Conservation (phyloP, 1,140 invertebrate species). For the Choristoneura fumiferana region DNA sequence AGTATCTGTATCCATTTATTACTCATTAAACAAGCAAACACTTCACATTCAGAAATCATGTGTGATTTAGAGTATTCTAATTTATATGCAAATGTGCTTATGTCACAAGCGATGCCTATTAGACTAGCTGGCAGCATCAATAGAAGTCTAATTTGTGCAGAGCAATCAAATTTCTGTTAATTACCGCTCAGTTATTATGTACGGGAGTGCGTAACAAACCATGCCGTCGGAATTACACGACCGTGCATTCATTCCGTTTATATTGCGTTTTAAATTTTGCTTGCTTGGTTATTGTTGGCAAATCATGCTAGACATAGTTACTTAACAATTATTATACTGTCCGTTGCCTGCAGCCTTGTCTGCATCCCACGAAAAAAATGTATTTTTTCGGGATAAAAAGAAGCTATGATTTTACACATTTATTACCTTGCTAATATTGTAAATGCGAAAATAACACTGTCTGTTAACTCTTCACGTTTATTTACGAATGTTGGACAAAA, state of each 20-base stretch:
- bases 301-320: too few relatives aligned
- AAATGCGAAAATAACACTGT: too few relatives aligned
- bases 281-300: too few relatives aligned
- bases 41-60: conserved; percentile 33
- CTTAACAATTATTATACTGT: too few relatives aligned
- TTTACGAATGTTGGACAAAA: too few relatives aligned
- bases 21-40: conserved; percentile 31
- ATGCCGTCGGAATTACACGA: neutral
- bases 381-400: too few relatives aligned
- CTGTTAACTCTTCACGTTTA: too few relatives aligned
- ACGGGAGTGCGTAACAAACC: conserved; percentile 23
- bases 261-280: neutral
- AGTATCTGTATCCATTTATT: too few relatives aligned
- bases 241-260: neutral
- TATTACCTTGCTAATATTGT: too few relatives aligned
- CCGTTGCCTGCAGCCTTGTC: too few relatives aligned
- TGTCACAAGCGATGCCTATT: conserved; percentile 46
- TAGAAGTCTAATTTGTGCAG: conserved; percentile 53
- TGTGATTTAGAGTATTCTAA: conserved; percentile 41
- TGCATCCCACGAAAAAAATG: too few relatives aligned
- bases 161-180: conserved; percentile 60
- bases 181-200: conserved; percentile 35
- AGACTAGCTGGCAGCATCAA: conserved; percentile 42
- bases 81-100: conserved; percentile 53
- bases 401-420: too few relatives aligned